Percentiles rank a stretch among this genome's conserved stretches.
phyloP scores from a whole-genome alignment of 2,113 vertebrate genomes.

The Rostratula benghalensis region DNA sequence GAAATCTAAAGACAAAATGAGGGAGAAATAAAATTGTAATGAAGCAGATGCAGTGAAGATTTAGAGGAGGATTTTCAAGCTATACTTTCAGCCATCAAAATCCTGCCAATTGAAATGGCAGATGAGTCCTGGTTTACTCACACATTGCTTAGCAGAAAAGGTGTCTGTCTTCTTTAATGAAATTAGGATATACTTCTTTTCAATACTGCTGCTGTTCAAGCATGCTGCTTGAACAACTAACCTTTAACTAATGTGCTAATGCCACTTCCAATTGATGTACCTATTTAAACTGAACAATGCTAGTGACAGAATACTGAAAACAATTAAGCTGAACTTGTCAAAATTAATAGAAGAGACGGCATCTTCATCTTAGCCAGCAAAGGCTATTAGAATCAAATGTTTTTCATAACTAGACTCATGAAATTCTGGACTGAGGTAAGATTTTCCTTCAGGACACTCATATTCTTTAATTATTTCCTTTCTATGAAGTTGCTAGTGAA shows the following conservation, averaged over 20 bases:
- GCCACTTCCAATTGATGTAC: conserved; percentile 50
- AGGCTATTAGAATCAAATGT: conserved; percentile 18
- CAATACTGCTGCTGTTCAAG: too few species aligned
- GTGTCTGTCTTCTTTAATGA: not conserved
- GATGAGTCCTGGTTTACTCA: not conserved
- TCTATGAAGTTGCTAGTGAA: not conserved
- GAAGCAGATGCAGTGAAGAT: not conserved
- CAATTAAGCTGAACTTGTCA: conserved; percentile 66
- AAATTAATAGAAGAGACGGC: conserved; percentile 55
- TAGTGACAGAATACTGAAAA: conserved; percentile 65
- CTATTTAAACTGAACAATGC: conserved; percentile 59
- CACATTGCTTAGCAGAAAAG: not conserved
- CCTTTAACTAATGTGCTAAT: conserved; percentile 65
- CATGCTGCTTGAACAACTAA: conserved; percentile 37
- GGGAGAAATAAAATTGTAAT: not conserved
- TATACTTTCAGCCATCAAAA: not conserved
- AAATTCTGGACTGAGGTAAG: not conserved
- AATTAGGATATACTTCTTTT: not conserved
- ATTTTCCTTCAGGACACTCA: not conserved
- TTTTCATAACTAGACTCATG: not conserved
- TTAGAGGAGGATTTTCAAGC: conserved; percentile 12
- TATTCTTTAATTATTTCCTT: not conserved
- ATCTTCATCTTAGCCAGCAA: conserved; percentile 36
- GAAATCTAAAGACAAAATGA: conserved; percentile 9
- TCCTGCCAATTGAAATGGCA: not conserved